Percentiles rank a stretch among this genome's conserved stretches.
phyloP scores from a whole-genome alignment of 2,888 invertebrate species.

The Cerceris ruficornis region DNA sequence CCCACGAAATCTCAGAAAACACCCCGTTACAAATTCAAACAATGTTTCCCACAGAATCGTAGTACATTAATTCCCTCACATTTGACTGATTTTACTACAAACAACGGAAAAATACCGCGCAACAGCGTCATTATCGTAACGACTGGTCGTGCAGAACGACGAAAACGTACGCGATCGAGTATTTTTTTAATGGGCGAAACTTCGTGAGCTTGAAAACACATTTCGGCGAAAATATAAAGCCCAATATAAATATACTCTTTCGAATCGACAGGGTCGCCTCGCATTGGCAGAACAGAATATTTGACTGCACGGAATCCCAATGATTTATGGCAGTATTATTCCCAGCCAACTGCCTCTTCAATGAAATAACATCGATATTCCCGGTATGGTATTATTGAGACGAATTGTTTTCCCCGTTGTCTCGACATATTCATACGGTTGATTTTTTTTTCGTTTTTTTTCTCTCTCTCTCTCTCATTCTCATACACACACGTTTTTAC shows the following conservation, averaged over 20 bases:
- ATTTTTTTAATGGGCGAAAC: neutral
- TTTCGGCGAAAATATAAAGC: slow-evolving; percentile 23
- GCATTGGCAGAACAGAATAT: slow-evolving; percentile 22
- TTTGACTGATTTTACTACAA: too few species aligned
- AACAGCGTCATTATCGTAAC: too few species aligned
- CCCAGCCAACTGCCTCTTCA: slow-evolving; percentile 27
- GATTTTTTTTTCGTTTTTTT: slow-evolving; percentile 25
- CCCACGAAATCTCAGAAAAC: too few species aligned
- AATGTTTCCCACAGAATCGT: too few species aligned
- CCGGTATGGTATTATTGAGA: slow-evolving; percentile 40
- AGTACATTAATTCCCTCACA: too few species aligned
- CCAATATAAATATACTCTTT: slow-evolving; percentile 1
- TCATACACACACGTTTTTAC: too few species aligned
- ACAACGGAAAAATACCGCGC: too few species aligned
- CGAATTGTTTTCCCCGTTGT: slow-evolving; percentile 49
- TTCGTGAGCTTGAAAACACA: neutral
- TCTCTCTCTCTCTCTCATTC: too few species aligned
- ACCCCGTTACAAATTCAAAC: too few species aligned
- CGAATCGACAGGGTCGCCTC: slow-evolving; percentile 4
- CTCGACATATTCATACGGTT: slow-evolving; percentile 17
- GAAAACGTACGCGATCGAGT: too few species aligned
- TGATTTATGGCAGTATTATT: slow-evolving; percentile 54
- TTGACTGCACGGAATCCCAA: slow-evolving; percentile 28
- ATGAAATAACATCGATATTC: slow-evolving; percentile 55
- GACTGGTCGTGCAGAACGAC: too few species aligned